Base-by-base conservation (phyloP, 2,888 invertebrate genomes). In the Heliothis peltigera region DNA sequence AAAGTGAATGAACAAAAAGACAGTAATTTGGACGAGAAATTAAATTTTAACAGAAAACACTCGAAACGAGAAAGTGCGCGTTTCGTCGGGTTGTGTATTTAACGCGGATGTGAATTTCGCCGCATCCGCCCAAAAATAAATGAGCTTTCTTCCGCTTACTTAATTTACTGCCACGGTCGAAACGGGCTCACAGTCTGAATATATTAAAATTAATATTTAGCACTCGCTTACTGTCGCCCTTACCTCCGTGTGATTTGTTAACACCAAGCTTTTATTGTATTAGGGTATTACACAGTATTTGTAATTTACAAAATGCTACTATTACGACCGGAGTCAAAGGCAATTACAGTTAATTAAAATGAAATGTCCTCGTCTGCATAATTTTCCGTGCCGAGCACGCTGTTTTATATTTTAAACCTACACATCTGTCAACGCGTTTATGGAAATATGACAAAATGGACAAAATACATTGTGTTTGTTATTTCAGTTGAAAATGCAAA, bases 111-210 rank as follows among this genome's bases (percentile, higher is more conserved):
- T 91, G 92, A 91, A 93, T 91, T 93, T 90, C 90, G 88, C 92
- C 92, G 90, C 93, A 91, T 93, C 94, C 93, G 92, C 87, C 92
- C 92, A 94, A 93, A 94, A 94, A 93, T 93, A 93, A 94, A 94
- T 92, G 93, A 93, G 92, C 91, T 92, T 93, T 93, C 94, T 94
- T 94, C 94, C 93, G 94, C 92, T 92, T 92, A 92, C 92, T 94
- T 93, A 94, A 94, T 93, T 93, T 92, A 92, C 91, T 89, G 90
- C 89, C 86, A 84, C 88, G 87, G 88, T 87, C 88, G 85, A 84
- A 86, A 83, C 88, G 87, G 87, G 90, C 87, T 90, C 89, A 87
- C 88, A 86, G 86, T 86, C 86, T 86, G 91, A 91, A 92, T 92
- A 91, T 90, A 93, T 94, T 93, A 92, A 92, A 91, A 92, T 92